Evolutionary conservation across 2,888 invertebrate species (phyloP).

Genomic region (Meiosimyza platycephala): DNA sequence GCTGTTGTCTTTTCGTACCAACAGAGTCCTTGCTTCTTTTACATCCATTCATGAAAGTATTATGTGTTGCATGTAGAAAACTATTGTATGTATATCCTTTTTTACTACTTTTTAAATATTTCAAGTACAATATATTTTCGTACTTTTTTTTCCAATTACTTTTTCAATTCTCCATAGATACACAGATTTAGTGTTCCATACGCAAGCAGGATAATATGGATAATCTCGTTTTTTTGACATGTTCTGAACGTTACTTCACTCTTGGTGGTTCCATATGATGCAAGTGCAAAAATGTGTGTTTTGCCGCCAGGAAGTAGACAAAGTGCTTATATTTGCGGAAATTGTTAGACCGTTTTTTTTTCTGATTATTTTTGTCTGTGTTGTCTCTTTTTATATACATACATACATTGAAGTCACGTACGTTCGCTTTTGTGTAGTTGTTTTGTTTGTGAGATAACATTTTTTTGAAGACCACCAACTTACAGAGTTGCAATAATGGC

Average conservation of each 20-base stretch:
- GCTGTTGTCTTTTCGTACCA: too few species aligned
- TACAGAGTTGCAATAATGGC: background rate
- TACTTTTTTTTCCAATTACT: slow-evolving; percentile 24
- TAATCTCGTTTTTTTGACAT: slow-evolving; percentile 29
- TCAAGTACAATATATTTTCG: background rate
- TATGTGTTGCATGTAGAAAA: background rate
- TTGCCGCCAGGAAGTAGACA: slow-evolving; percentile 29
- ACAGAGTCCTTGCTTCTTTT: too few species aligned
- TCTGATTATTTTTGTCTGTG: slow-evolving; percentile 22
- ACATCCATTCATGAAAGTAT: background rate
- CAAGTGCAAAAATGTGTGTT: background rate
- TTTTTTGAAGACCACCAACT: slow-evolving; percentile 12
- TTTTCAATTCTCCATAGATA: slow-evolving; percentile 12
- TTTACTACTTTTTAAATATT: too few species aligned
- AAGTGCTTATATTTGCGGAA: slow-evolving; percentile 31
- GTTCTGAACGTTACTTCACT: slow-evolving; percentile 13
- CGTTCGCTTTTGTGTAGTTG: background rate
- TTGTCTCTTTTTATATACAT: slow-evolving; percentile 5
- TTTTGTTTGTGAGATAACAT: background rate
- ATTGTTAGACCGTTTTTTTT: slow-evolving; percentile 11
- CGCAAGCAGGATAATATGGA: slow-evolving; percentile 22
- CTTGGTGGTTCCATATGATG: slow-evolving; percentile 7
- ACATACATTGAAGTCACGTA: slow-evolving; percentile 33
- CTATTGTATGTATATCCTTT: too few species aligned
- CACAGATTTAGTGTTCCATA: slow-evolving; percentile 7